Conservation (phyloP, 1,140 invertebrate genomes). For the Hyphantria cunea region DNA sequence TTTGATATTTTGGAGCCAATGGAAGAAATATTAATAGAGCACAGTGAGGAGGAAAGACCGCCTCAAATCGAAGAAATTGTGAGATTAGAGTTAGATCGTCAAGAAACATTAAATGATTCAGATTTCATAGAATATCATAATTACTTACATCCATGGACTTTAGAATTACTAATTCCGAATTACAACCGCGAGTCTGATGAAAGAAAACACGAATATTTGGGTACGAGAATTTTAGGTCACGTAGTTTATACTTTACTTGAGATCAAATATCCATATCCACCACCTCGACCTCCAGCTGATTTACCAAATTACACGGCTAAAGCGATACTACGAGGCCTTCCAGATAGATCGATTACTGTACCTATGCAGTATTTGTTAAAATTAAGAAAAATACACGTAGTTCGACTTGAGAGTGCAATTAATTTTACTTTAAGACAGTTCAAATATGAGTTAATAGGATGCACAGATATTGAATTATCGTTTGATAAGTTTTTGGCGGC, state of each 20-base stretch:
- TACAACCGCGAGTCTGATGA: constrained; percentile 68
- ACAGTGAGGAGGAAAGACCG: constrained; percentile 46
- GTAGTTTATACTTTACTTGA: constrained; percentile 82
- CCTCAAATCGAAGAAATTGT: constrained; percentile 58
- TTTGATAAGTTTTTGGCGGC: constrained; percentile 67
- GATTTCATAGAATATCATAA: constrained; percentile 75
- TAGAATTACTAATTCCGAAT: constrained; percentile 66
- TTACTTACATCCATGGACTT: constrained; percentile 67
- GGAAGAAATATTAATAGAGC: constrained; percentile 62
- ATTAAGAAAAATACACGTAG: constrained; percentile 74
- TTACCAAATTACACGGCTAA: constrained; percentile 69
- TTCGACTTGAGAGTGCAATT: constrained; percentile 81
- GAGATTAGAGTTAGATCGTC: constrained; percentile 61
- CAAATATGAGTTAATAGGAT: constrained; percentile 79
- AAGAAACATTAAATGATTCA: constrained; percentile 63
- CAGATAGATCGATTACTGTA: constrained; percentile 63
- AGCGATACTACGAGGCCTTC: constrained; percentile 79
- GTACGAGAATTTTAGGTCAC: constrained; percentile 79
- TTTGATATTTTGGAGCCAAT: constrained; percentile 69
- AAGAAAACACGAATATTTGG: constrained; percentile 70
- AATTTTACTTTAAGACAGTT: constrained; percentile 82
- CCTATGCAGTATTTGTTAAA: constrained; percentile 77
- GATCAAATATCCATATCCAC: constrained; percentile 80
- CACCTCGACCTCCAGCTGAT: constrained; percentile 53
- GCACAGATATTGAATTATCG: constrained; percentile 74